Percentiles rank a stretch among this genome's conserved stretches.
Conservation (phyloP, 1,140 invertebrate genomes). For the Heliothis virescens region DNA sequence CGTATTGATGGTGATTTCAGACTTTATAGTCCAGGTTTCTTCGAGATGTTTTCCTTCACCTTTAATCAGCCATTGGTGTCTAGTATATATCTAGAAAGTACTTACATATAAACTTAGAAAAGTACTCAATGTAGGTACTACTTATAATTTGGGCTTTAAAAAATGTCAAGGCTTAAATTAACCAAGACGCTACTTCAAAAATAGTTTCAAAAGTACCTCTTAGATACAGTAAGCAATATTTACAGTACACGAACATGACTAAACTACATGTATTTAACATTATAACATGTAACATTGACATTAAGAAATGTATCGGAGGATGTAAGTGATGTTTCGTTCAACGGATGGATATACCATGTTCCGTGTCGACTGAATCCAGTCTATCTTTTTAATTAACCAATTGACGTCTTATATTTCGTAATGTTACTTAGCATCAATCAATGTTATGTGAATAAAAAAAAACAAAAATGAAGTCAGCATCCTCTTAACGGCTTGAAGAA, state of each 20-base stretch:
- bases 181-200: too few relatives aligned
- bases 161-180: too few relatives aligned
- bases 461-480: not conserved
- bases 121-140: too few relatives aligned
- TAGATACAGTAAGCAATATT: not conserved
- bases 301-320: conserved; percentile 51
- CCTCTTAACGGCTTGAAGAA: not conserved
- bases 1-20: too few relatives aligned
- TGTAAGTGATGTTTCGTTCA: conserved; percentile 51
- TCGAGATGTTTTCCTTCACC: too few relatives aligned
- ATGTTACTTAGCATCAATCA: conserved; percentile 23
- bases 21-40: too few relatives aligned
- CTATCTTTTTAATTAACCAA: conserved; percentile 51
- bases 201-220: not conserved
- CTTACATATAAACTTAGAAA: too few relatives aligned
- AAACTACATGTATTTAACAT: not conserved
- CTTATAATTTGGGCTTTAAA: too few relatives aligned
- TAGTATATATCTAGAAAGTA: too few relatives aligned
- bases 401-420: conserved; percentile 40
- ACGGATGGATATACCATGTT: conserved; percentile 44
- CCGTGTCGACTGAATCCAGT: conserved; percentile 27
- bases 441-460: conserved; percentile 7
- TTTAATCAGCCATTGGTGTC: too few relatives aligned
- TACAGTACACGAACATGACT: not conserved
- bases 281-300: conserved; percentile 20